These are phyloP conservation scores for Megamerina dolium DNA, from an alignment of 2,888 invertebrate species.

Conservation along the genomic window DNA sequence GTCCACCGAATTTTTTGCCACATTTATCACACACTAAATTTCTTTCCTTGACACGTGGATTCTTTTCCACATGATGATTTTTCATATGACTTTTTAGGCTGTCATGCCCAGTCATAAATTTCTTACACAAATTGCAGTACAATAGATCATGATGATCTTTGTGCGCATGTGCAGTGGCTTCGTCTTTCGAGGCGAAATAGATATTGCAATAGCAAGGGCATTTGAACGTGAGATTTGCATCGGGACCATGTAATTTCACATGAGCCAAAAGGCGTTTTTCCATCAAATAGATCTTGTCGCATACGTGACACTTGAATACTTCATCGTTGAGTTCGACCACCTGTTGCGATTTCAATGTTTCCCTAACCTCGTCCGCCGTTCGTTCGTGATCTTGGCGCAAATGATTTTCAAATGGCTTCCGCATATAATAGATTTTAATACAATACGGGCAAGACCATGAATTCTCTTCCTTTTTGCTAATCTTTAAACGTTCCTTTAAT, in stretches of 20 bases:
- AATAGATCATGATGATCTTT: constrained; percentile 45
- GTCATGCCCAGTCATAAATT: constrained; percentile 48
- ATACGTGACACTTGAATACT: constrained; percentile 42
- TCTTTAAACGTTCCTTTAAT: constrained; percentile 37
- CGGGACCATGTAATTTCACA: constrained; percentile 40
- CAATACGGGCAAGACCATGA: constrained; percentile 41
- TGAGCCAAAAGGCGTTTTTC: constrained; percentile 39
- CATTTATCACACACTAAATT: constrained; percentile 46
- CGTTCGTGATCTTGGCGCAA: constrained; percentile 39
- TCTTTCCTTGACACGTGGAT: constrained; percentile 35
- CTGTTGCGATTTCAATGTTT: constrained; percentile 32
- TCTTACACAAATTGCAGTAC: constrained; percentile 50
- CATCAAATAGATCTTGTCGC: constrained; percentile 42
- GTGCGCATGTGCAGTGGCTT: constrained; percentile 47
- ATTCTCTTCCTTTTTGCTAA: constrained; percentile 38
- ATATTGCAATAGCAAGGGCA: constrained; percentile 49
- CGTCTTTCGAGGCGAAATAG: constrained; percentile 46
- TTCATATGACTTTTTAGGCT: constrained; percentile 49
- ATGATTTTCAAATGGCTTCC: constrained; percentile 44
- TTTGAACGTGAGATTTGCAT: constrained; percentile 43
- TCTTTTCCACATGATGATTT: constrained; percentile 25
- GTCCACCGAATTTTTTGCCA: constrained; percentile 45
- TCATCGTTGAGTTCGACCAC: constrained; percentile 30
- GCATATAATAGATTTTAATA: constrained; percentile 44
- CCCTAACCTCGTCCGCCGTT: constrained; percentile 32